Evolutionary conservation across 2,888 invertebrate species (phyloP), one percentile per base, ranked within the genome.

Genomic region (Tortricodes alternella): DNA sequence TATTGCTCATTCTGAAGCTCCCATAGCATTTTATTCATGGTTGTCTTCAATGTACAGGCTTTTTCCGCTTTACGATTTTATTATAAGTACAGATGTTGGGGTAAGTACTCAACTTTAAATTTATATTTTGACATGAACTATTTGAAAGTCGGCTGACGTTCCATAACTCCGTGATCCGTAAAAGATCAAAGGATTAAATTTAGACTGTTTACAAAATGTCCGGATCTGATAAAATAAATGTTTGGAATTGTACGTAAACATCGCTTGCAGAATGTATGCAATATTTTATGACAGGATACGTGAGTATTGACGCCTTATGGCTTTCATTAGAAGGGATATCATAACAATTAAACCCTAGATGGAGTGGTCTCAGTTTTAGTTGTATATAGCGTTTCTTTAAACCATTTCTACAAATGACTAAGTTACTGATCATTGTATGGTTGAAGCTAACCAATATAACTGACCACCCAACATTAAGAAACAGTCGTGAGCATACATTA

Each of bases 141-240:
- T 44, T 44, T 18, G 24, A 27, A 44, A 18, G 9, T 19, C 18
- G 3, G 16, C 41, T 9, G 16, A 16, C 27, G 41, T 27, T 43
- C 18, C 56, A 50, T 50, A 50, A 50, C 35, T 38, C 56, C 44
- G 49, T 38, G 37, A 50, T 44, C 11, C 11, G 23, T 13, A 8
- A 9, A 8, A 43, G 37, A 56, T 56, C 56, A 56, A 56, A 56
- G 56, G 44, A 49, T 44, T 43, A 44, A 43, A 56, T 48, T 56
- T 56, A 56, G 56, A 56, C 44, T 56, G 56, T 56, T 56, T 56
- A 56, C 44, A 37, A 50, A 50, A 50, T 16, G 56, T 37, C 56
- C 56, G 56, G 56, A 50, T 56, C 56, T 44, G 37, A 56, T 56
- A 56, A 50, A 56, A 56, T 56, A 56, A 56, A 56, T 56, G 56